Percentiles rank a stretch among this genome's conserved stretches.
Evolutionary conservation across 2,888 invertebrate species (phyloP).

Genomic region (Conistra vaccinii): DNA sequence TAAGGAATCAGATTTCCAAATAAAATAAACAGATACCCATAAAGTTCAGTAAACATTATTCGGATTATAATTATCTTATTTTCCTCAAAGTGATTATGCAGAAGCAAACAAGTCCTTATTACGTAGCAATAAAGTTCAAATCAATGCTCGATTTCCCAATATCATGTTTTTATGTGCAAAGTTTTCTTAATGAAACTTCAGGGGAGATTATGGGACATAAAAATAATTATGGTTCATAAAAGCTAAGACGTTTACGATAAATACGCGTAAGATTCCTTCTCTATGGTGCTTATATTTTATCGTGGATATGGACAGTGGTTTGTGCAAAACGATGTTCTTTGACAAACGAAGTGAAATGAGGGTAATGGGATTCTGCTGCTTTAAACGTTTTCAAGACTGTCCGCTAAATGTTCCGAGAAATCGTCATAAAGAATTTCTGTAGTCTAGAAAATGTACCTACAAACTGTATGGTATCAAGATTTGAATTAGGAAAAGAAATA

Average conservation of each 20-base stretch:
- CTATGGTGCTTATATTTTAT: constrained; percentile 58
- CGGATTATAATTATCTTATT: constrained; percentile 38
- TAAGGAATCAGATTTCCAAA: constrained; percentile 19
- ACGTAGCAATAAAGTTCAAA: constrained; percentile 60
- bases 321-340: constrained; percentile 51
- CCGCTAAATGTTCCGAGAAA: constrained; percentile 2
- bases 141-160: constrained; percentile 51
- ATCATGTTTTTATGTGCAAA: constrained; percentile 61
- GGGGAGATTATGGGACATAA: constrained; percentile 71
- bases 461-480: too few relatives aligned
- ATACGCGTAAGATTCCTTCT: constrained; percentile 68
- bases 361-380: constrained; percentile 43
- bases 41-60: constrained; percentile 29
- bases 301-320: constrained; percentile 57
- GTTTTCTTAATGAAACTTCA: constrained; percentile 74
- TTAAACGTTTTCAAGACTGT: constrained; percentile 34
- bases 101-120: constrained; percentile 44
- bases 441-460: neutral
- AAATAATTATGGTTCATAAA: constrained; percentile 76
- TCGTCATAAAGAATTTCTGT: neutral
- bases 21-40: constrained; percentile 43
- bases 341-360: constrained; percentile 56
- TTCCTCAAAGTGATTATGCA: constrained; percentile 23
- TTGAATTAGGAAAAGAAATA: too few relatives aligned
- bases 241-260: constrained; percentile 64